Base-by-base conservation (phyloP, 2,113 vertebrate genomes). In the Anser cygnoides region DNA sequence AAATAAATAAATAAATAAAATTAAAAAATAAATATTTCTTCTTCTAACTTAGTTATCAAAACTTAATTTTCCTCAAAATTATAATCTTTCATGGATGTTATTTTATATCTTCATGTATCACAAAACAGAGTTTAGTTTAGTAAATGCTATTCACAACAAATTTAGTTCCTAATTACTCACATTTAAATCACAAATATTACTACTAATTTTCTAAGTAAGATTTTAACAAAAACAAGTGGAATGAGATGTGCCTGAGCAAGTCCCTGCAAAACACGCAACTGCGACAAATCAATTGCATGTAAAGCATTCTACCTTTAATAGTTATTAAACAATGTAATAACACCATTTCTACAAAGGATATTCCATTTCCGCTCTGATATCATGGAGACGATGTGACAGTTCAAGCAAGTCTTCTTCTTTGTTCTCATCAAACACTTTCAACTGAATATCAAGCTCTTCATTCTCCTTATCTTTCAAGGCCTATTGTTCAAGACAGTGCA, bases 351-450 rank as follows among this genome's bases (percentile, higher is more conserved):
- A 41, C 91, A 98, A 99, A 99, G 99, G 99, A 99, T 99, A 99
- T 99, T 99, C 99, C 99, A 99, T 99, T 97, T 99, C 99, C 46
- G 99, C 98, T 35, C 98, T 99, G 98, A 99, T 99, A 97, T 99
- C 99, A 76, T 98, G 98, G 77, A 99, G 98, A 71, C 99, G 99
- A 93, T 99, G 99, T 70, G 99, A 99, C 92, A 99, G 98, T 96
- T 99, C 99, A 89, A 99, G 98, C 66, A 98, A 97, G 97, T 99
- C 99, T 55, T 99, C 99, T 79, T 99, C 99, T 98, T 99, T 99
- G 97, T 99, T 99, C 97, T 99, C 99, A 97, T 99, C 99, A 98
- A 99, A 99, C 73, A 99, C 99, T 98, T 98, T 99, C 95, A 99
- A 97, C 95, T 99, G 99, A 97, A 99, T 99, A 98, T 99, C 99